phyloP scores from a whole-genome alignment of 1,140 invertebrate species.

The Cylas formicarius region DNA sequence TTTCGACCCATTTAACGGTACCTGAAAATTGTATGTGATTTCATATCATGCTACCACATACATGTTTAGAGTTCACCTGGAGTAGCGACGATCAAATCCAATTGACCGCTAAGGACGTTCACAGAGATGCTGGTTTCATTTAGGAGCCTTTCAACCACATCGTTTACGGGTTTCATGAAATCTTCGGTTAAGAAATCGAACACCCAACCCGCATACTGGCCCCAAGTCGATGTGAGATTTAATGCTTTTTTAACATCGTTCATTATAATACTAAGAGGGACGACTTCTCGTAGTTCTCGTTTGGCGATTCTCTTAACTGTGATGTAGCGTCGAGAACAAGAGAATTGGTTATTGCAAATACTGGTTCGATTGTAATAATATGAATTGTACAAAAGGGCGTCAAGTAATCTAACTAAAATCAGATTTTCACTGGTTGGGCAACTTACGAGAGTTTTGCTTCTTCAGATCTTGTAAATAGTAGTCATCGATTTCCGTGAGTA shows the following conservation, averaged over 20 bases:
- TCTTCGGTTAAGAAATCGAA: slow-evolving; percentile 58
- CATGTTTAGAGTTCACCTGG: slow-evolving; percentile 51
- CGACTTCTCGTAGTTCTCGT: too few relatives aligned
- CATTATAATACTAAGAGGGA: too few relatives aligned
- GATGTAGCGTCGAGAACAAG: neutral
- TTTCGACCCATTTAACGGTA: slow-evolving; percentile 62
- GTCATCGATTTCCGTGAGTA: slow-evolving; percentile 49
- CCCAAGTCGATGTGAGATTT: slow-evolving; percentile 59
- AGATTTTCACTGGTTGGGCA: too few relatives aligned
- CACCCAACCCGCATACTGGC: slow-evolving; percentile 51
- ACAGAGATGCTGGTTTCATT: slow-evolving; percentile 61
- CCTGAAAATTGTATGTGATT: too few relatives aligned
- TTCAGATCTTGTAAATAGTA: neutral
- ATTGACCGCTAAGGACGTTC: slow-evolving; percentile 60
- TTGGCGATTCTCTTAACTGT: slow-evolving; percentile 29
- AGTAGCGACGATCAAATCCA: slow-evolving; percentile 67
- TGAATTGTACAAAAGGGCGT: too few relatives aligned
- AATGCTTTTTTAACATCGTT: slow-evolving; percentile 62
- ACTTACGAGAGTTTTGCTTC: neutral
- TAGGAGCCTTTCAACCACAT: slow-evolving; percentile 61
- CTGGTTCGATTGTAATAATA: too few relatives aligned
- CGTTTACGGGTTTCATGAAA: slow-evolving; percentile 79
- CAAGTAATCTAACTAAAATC: neutral
- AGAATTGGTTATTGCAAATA: neutral
- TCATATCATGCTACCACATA: too few relatives aligned